A percentile compares a stretch with the other conserved stretches of the same genome.
These are phyloP conservation scores for Argyrosomus japonicus DNA, from an alignment of 2,113 vertebrate genomes.

Conservation along the genomic window DNA sequence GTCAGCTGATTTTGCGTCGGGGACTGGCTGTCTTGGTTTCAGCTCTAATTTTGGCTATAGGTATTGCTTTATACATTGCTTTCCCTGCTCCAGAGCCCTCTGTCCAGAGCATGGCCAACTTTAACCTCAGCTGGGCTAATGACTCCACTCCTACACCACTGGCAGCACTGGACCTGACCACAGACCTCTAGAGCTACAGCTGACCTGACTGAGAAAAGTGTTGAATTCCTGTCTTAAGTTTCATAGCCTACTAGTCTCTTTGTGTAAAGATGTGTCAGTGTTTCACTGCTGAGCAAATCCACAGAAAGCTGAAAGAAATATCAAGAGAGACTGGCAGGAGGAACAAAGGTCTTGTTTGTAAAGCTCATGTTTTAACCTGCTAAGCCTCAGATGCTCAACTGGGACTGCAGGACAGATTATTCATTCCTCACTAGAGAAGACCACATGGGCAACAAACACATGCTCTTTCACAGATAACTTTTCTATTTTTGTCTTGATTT, in stretches of 20 bases:
- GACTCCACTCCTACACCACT: slow-evolving; percentile 57
- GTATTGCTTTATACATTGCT: slow-evolving; percentile 66
- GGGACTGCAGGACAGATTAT: slow-evolving; percentile 19
- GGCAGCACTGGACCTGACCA: slow-evolving; percentile 38
- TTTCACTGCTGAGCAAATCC: slow-evolving; percentile 28
- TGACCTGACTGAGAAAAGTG: slow-evolving; percentile 9
- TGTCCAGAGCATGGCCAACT: slow-evolving; percentile 55
- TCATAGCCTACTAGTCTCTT: neutral
- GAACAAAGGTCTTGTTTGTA: slow-evolving; percentile 42
- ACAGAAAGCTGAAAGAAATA: slow-evolving; percentile 26
- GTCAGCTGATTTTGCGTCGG: slow-evolving; percentile 78
- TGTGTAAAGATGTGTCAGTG: neutral
- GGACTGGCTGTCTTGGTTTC: slow-evolving; percentile 65
- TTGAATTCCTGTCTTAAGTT: neutral
- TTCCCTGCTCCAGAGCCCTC: slow-evolving; percentile 69
- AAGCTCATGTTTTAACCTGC: slow-evolving; percentile 40
- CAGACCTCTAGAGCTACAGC: slow-evolving; percentile 27
- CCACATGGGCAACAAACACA: slow-evolving; percentile 9
- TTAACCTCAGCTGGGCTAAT: slow-evolving; percentile 71
- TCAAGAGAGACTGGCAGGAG: slow-evolving; percentile 31
- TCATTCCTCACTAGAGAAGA: slow-evolving; percentile 17
- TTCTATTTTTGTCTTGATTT: slow-evolving; percentile 39
- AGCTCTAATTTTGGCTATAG: slow-evolving; percentile 63
- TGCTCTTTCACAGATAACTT: slow-evolving; percentile 33
- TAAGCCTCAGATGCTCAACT: slow-evolving; percentile 24